Evolutionary conservation across 2,113 vertebrate species (phyloP).

Genomic region (Eubucco bourcierii): DNA sequence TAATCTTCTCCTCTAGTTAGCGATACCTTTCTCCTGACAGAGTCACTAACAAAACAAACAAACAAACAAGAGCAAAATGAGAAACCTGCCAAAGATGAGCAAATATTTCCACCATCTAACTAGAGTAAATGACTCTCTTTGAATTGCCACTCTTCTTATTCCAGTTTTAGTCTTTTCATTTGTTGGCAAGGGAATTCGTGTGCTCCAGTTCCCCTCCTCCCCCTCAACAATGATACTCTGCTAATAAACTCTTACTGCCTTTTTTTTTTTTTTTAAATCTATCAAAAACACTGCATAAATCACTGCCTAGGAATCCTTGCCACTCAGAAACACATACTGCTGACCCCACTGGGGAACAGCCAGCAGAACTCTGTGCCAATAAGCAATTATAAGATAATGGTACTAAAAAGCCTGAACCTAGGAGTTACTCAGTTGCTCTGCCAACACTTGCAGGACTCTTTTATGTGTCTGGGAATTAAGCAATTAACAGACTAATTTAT

Average conservation of each 20-base stretch:
- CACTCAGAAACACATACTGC: not conserved
- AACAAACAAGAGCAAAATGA: not conserved
- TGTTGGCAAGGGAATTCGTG: slow-evolving; percentile 1
- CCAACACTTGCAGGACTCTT: slow-evolving; percentile 16
- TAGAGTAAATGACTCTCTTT: slow-evolving; percentile 17
- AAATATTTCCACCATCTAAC: slow-evolving; percentile 46
- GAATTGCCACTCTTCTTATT: slow-evolving; percentile 9
- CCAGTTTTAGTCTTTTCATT: slow-evolving; percentile 26
- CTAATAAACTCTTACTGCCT: slow-evolving; percentile 49
- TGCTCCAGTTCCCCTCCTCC: not conserved
- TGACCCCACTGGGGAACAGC: not conserved
- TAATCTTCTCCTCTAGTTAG: slow-evolving; percentile 47
- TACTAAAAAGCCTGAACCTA: slow-evolving; percentile 46
- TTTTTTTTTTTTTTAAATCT: not conserved
- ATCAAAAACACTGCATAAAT: slow-evolving; percentile 22
- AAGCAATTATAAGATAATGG: slow-evolving; percentile 60
- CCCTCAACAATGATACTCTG: not conserved
- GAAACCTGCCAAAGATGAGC: not conserved
- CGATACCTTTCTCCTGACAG: slow-evolving; percentile 39
- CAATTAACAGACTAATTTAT: slow-evolving; percentile 49
- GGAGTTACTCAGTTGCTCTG: slow-evolving; percentile 22
- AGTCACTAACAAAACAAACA: not conserved
- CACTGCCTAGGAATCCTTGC: not conserved
- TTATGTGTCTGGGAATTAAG: slow-evolving; percentile 17
- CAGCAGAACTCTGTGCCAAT: slow-evolving; percentile 31